Evolutionary conservation across 2,113 vertebrate genomes (phyloP).

Genomic region (Mionectes macconnelli): DNA sequence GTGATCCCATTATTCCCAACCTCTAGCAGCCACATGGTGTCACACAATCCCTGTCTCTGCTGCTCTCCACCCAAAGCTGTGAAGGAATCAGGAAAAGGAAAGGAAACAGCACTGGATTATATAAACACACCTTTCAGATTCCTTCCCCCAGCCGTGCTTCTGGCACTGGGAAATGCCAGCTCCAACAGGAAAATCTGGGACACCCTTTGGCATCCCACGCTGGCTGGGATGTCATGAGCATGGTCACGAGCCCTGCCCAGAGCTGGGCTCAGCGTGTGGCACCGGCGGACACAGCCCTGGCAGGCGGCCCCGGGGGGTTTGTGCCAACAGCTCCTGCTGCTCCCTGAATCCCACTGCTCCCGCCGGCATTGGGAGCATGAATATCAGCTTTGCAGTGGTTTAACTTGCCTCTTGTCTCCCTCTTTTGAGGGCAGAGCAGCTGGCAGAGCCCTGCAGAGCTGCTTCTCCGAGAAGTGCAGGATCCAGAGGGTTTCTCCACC

Average conservation of each 20-base stretch:
- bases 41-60: background rate
- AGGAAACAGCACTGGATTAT: background rate
- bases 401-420: background rate
- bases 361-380: fast-evolving
- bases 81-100: background rate
- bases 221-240: background rate
- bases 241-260: background rate
- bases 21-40: background rate
- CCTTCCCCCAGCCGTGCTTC: background rate
- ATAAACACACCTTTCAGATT: background rate
- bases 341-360: background rate
- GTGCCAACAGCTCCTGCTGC: background rate
- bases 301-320: fast-evolving
- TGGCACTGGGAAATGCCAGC: background rate
- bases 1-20: background rate
- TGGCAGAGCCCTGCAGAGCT: background rate
- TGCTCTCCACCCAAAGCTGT: background rate
- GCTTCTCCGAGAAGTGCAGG: background rate
- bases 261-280: background rate
- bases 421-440: background rate
- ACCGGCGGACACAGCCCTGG: background rate
- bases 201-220: background rate
- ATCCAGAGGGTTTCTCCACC: background rate
- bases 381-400: background rate
- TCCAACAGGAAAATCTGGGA: background rate